Conservation (phyloP, 1,140 invertebrate genomes). For the Dendrolimus kikuchii region DNA sequence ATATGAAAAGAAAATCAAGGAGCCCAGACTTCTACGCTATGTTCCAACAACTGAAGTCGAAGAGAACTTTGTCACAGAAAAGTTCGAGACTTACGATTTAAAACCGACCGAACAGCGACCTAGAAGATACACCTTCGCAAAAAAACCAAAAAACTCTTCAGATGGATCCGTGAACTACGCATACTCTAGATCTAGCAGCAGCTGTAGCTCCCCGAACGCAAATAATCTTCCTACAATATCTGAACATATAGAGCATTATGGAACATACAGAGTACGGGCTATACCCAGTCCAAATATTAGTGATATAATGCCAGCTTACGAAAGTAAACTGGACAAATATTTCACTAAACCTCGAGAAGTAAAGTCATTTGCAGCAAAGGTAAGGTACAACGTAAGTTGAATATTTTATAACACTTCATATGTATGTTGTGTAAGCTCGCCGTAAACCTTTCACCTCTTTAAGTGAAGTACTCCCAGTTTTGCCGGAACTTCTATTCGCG, state of each 20-base stretch:
- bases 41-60: slow-evolving; percentile 56
- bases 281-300: slow-evolving; percentile 23
- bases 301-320: slow-evolving; percentile 34
- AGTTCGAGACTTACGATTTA: slow-evolving; percentile 56
- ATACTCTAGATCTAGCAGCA: slow-evolving; percentile 57
- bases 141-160: slow-evolving; percentile 55
- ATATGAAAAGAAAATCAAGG: slow-evolving; percentile 58
- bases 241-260: slow-evolving; percentile 54
- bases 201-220: slow-evolving; percentile 50
- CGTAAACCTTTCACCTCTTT: not conserved
- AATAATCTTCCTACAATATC: slow-evolving; percentile 56
- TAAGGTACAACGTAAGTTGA: slow-evolving; percentile 45
- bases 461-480: no score
- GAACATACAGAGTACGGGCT: slow-evolving; percentile 41
- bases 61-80: slow-evolving; percentile 50
- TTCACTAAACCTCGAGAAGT: slow-evolving; percentile 54
- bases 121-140: slow-evolving; percentile 48
- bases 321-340: slow-evolving; percentile 61
- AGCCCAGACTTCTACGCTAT: slow-evolving; percentile 51
- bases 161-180: slow-evolving; percentile 62
- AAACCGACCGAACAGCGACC: slow-evolving; percentile 45
- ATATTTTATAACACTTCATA: not conserved
- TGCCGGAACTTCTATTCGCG: no score
- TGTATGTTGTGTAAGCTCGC: not conserved
- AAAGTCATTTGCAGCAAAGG: slow-evolving; percentile 50